Percentiles rank a stretch among this genome's conserved stretches.
Evolutionary conservation across 2,797 vertebrate species (phyloP).

Genomic region (Manis pentadactyla): DNA sequence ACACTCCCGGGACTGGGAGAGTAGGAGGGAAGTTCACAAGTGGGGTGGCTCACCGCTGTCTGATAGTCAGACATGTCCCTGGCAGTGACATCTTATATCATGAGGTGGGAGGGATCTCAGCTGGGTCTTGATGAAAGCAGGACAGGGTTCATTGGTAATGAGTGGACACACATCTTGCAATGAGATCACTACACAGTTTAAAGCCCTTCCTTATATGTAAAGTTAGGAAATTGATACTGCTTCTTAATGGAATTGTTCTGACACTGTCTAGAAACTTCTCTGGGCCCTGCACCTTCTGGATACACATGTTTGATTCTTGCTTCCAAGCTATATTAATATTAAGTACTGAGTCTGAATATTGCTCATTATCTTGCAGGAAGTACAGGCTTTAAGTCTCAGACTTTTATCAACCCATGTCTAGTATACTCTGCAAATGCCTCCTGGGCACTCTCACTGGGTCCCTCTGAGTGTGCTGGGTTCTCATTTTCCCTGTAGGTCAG

Average conservation of each 20-base stretch:
- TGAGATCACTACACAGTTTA: not conserved
- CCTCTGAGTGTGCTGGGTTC: not conserved
- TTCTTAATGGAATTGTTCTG: not conserved
- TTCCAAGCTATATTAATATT: not conserved
- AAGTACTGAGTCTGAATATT: constrained; percentile 3
- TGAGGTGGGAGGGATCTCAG: not conserved
- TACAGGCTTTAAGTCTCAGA: not conserved
- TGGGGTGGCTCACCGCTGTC: not conserved
- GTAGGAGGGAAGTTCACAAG: not conserved
- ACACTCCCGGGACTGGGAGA: not conserved
- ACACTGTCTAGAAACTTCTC: not conserved
- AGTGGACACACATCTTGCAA: not conserved
- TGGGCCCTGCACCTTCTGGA: not conserved
- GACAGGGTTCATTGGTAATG: not conserved
- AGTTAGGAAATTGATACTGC: not conserved
- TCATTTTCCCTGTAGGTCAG: not conserved
- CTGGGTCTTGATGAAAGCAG: not conserved
- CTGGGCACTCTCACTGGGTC: not conserved
- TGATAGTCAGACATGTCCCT: not conserved
- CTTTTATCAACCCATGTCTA: not conserved
- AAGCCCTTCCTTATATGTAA: not conserved
- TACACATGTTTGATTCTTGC: not conserved
- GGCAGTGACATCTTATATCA: not conserved
- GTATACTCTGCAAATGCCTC: not conserved
- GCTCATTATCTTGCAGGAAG: not conserved